Evolutionary conservation across 2,113 vertebrate genomes (phyloP), one percentile per base, ranked within the genome.

Genomic region (Phainopepla nitens): DNA sequence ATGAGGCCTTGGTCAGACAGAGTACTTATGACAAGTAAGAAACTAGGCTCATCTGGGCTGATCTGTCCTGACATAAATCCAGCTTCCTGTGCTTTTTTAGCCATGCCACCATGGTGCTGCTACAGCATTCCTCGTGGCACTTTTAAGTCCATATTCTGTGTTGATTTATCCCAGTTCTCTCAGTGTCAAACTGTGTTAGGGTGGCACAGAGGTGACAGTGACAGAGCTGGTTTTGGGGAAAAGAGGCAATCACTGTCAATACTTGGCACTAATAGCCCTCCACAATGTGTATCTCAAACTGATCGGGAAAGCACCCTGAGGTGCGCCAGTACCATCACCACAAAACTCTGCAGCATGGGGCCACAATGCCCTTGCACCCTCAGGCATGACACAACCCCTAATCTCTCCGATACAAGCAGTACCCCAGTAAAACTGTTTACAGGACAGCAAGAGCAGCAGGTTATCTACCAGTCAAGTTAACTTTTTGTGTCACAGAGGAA

Each of bases 101-200:
- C 45, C 28, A 42, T 19, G 28, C 19, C 1, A 2, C 25, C 7
- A 1, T 33, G 27, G 36, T 41, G 9, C 8, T 68, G 39, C 44
- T 80, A 8, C 45, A 87, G 44, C 54, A 77, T 51, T 64, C 23
- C 29, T 17, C 45, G 22, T 2, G 4, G 50, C 50, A 51, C 45
- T 72, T 72, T 44, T 6, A 49, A 51, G 15, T 33, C 44, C 62
- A 47, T 42, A 76, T 54, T 89, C 51, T 1, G 0, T 33, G 35
- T 45, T 39, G 29, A 80, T 65, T 72, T 69, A 51, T 56, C 15
- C 41, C 51, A 66, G 28, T 42, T 87, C 35, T 80, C 33, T 58
- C 0, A 0, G 11, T 21, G 5, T n/a, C 69, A 58, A 20, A 49
- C n/a, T 28, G 19, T 29, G 27, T 29, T 1, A 2, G 23, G 6